Base-by-base conservation (phyloP, 35 echinoderm and acorn worm species). In the Heliocidaris tuberculata region DNA sequence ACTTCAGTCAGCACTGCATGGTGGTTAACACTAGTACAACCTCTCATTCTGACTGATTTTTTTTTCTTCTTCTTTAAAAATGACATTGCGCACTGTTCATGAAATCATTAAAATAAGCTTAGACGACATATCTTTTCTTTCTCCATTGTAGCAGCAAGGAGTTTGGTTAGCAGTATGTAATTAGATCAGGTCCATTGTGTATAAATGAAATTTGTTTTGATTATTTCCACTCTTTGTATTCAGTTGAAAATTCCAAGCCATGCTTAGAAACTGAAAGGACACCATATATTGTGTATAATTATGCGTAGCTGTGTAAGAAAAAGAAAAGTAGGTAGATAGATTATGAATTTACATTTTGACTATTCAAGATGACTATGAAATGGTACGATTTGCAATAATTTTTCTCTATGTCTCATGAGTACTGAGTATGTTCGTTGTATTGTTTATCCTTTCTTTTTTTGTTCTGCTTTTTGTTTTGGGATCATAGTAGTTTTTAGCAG, bases 371-470 rank as follows among this genome's bases (percentile, higher is more conserved):
- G 27, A 78, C 65, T 78, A 89, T 89, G 87, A 47, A 32, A 89
- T 89, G 31, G 87, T 48, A 89, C 87, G 24, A 89, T 89, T 89
- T 89, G 87, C 87, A 89, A 89, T 89, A 89, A 89, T 89, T 89
- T 47, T 29, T 86, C 31, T 48, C 31, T 47, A 89, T 89, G 65
- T 78, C 65, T 89, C 87, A 47, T 89, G 47, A 89, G 47, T 47
- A 89, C 87, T 89, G 87, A 47, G 9, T 89, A 89, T 89, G 31
- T 32, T 89, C 31, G 31, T 89, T 89, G 47, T 48, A 48, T 89
- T 12, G 47, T 89, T 89, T 17, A 89, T 32, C 31, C 31, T 89
- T 89, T 89, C n/a, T 89, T 47, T 24, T 48, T 16, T 42, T 89
- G 8, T 89, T 89, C 47, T 48, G 31, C 31, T 32, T 12, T 89